phyloP scores from a whole-genome alignment of 92 coral and sea anemone genomes.

The Galaxea fascicularis region DNA sequence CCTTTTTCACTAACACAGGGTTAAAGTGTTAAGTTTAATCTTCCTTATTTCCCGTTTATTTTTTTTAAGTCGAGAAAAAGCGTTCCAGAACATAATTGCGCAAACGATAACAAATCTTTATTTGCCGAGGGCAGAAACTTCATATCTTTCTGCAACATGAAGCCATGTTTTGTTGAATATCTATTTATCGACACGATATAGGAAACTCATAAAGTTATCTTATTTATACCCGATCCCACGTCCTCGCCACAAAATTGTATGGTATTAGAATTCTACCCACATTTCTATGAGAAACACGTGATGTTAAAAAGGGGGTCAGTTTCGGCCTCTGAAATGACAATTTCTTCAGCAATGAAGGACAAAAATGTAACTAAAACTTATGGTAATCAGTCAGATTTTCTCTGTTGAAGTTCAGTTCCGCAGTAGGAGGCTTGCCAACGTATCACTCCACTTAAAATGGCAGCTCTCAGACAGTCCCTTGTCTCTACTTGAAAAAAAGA shows the following conservation, averaged over 20 bases:
- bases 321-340: neutral
- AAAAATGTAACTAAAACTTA: no score
- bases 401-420: no score
- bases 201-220: constrained; percentile 41
- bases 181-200: constrained; percentile 28
- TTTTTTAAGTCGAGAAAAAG: neutral
- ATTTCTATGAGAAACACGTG: neutral
- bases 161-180: constrained; percentile 31
- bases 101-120: constrained; percentile 47
- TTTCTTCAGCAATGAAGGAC: no score
- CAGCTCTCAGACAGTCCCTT: no score
- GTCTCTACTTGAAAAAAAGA: no score
- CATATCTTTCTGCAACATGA: constrained; percentile 41
- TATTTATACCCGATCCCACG: constrained; percentile 10
- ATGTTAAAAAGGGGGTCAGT: neutral
- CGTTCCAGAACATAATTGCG: constrained; percentile 14
- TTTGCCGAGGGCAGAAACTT: constrained; percentile 31
- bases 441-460: no score
- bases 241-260: constrained; percentile 36
- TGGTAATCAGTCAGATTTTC: no score
- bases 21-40: neutral
- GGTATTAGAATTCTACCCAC: neutral
- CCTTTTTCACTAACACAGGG: no score
- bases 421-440: no score
- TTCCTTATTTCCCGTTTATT: constrained; percentile 2